Base-by-base conservation (phyloP, 2,797 vertebrate genomes). In the Intellagama lesueurii region DNA sequence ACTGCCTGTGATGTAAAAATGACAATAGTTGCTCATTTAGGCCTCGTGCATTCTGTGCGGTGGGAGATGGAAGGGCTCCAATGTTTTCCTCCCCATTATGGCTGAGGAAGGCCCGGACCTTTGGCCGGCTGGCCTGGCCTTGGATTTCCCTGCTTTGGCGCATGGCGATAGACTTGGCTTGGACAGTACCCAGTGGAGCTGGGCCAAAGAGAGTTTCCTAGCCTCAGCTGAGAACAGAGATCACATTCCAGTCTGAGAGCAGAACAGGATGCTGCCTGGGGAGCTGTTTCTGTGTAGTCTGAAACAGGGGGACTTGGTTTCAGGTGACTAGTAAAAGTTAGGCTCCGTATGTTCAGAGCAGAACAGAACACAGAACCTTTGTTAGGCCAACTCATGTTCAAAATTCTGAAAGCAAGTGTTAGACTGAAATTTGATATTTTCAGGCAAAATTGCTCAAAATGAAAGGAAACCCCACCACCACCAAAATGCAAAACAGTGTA, bases 161-260 rank as follows among this genome's bases (percentile, higher is more conserved):
- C 68, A 47, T 30, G 68, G 80, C 44, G 68, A n/a, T 28, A 76
- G 70, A 75, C 84, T 90, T 90, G 85, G 80, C 60, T 84, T 60
- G 81, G 56, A 56, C 77, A 68, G 32, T n/a, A 52, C 70, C 84
- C 73, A 76, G 47, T 90, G 84, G 84, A 82, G 26, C 7, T 40
- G 60, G 78, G 87, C 87, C 77, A 90, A 82, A 16, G 47, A 84
- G 82, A 73, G 56, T 73, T 73, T 66, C 88, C 78, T 85, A 44
- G 49, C 52, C 56, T 88, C 87, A 28, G 72, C 80, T 32, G 80
- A 76, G 52, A 82, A 16, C n/a, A 76, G 78, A 76, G 89, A 90
- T 77, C 79, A 69, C 24, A 86, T 90, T 86, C 85, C 89, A 90
- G 70, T 68, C 84, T 69, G 84, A n/a, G 72, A 82, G 89, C 44